Percentiles rank a stretch among this genome's conserved stretches.
Evolutionary conservation across 2,888 invertebrate genomes (phyloP).

Genomic region (Panopea generosa): DNA sequence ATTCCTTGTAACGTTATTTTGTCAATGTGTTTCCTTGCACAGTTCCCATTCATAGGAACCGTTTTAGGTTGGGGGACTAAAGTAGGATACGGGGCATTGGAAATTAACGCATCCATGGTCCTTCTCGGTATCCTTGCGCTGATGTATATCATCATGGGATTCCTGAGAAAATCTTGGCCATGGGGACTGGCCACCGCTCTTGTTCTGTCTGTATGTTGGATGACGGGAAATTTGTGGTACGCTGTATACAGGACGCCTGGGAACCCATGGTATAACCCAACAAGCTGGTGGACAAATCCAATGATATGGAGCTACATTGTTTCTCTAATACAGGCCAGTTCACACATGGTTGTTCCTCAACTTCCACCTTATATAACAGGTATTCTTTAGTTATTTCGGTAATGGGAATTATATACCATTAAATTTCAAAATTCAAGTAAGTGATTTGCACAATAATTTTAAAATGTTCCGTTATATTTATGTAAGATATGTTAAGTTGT

Average conservation of each 20-base stretch:
- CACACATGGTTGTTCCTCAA: constrained; percentile 14
- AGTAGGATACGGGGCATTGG: constrained; percentile 19
- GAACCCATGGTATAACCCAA: constrained; percentile 45
- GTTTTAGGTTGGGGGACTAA: too few species aligned
- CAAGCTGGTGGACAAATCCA: constrained; percentile 10
- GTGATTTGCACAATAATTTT: too few species aligned
- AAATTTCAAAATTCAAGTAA: too few species aligned
- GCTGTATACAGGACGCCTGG: constrained; percentile 2
- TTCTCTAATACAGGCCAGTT: constrained; percentile 16
- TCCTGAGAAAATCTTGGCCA: neutral
- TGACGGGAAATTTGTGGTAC: constrained; percentile 39
- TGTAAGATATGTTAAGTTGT: too few species aligned
- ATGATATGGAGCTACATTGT: constrained; percentile 25
- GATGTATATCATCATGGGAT: constrained; percentile 6
- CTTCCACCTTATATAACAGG: constrained; percentile 29
- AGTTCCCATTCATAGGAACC: constrained; percentile 22
- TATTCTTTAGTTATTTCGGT: too few species aligned
- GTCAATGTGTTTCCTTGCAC: constrained; percentile 37
- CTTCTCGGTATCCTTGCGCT: constrained; percentile 10
- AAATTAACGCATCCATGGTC: constrained; percentile 15
- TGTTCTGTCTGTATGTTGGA: constrained; percentile 8
- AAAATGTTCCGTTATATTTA: too few species aligned
- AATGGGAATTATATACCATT: neutral
- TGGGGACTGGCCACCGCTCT: constrained; percentile 23
- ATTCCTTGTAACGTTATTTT: constrained; percentile 33